Base-by-base conservation (phyloP, 2,113 vertebrate genomes). In the Chascanopsetta lugubris region DNA sequence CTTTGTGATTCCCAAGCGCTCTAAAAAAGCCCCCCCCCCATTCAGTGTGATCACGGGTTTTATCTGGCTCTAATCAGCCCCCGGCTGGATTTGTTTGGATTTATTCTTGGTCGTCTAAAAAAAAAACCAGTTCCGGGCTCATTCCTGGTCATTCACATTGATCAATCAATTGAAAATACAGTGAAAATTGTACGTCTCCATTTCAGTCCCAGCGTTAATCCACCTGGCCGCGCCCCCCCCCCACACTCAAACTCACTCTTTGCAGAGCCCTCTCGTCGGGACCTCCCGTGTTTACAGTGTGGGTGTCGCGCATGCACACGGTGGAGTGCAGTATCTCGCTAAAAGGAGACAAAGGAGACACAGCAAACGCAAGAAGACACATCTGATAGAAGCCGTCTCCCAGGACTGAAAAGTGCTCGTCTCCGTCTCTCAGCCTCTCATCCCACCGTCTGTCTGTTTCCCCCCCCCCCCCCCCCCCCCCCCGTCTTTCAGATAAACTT, bases 231-330 rank as follows among this genome's bases (percentile, higher is more conserved):
- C n/a, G n/a, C n/a, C n/a, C 5, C 40, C 27, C 53, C 43, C 7
- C 12, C 38, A 34, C 30, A 9, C 24, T 46, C 8, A n/a, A 6
- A 40, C 38, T 46, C 8, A n/a, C 5, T 17, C 38, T 40, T n/a
- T 29, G 27, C 68, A 22, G 12, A 57, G 42, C 55, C 54, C 56
- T 46, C 54, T 69, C 75, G 61, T 75, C 70, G 27, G 60, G 27
- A 77, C 15, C 69, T n/a, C 56, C 22, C 65, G 48, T 86, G 76
- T 86, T 84, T 82, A 64, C 76, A 54, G 62, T 48, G 84, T 85
- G 70, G 83, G 71, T 36, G 81, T 74, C 12, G 48, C 46, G 69
- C 53, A 69, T 29, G 61, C 50, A 57, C 67, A 47, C 30, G 48
- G 51, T 21, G 53, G 53, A 60, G 76, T 27, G 65, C 55, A 11